phyloP scores from a whole-genome alignment of 2,113 vertebrate species.

The Rhinoderma darwinii region DNA sequence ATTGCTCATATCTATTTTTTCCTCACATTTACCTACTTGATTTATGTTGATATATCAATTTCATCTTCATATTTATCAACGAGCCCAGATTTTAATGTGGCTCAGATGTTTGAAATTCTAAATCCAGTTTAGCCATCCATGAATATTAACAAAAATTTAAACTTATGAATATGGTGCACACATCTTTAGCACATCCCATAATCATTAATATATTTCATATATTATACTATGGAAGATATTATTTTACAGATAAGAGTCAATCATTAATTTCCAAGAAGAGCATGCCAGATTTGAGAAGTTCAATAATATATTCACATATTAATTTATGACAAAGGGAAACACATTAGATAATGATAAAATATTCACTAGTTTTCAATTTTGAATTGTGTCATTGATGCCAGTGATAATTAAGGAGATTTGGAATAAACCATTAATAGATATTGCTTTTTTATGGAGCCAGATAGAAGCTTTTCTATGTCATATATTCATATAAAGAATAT shows the following conservation, averaged over 20 bases:
- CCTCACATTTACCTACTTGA: neutral
- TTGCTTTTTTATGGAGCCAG: slow-evolving; percentile 59
- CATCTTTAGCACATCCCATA: neutral
- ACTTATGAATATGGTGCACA: neutral
- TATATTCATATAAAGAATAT: slow-evolving; percentile 52
- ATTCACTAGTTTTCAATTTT: slow-evolving; percentile 57
- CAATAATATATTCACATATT: slow-evolving; percentile 17
- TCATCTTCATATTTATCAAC: neutral
- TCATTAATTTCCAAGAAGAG: slow-evolving; percentile 8
- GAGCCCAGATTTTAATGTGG: neutral
- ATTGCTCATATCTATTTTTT: neutral
- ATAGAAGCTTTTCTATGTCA: slow-evolving; percentile 54
- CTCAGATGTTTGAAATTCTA: neutral
- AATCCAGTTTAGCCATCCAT: neutral
- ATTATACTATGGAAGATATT: neutral
- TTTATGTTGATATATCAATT: neutral
- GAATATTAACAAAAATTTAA: neutral
- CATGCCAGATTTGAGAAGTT: slow-evolving; percentile 31
- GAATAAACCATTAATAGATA: slow-evolving; percentile 57
- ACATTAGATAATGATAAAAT: slow-evolving; percentile 55
- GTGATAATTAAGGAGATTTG: slow-evolving; percentile 52
- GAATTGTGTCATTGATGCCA: slow-evolving; percentile 52
- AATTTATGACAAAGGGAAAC: slow-evolving; percentile 53
- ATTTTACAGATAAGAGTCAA: neutral
- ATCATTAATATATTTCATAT: neutral